Evolutionary conservation across 1,140 invertebrate species (phyloP), one percentile per base, ranked within the genome.

Genomic region (Micrasema minimum): DNA sequence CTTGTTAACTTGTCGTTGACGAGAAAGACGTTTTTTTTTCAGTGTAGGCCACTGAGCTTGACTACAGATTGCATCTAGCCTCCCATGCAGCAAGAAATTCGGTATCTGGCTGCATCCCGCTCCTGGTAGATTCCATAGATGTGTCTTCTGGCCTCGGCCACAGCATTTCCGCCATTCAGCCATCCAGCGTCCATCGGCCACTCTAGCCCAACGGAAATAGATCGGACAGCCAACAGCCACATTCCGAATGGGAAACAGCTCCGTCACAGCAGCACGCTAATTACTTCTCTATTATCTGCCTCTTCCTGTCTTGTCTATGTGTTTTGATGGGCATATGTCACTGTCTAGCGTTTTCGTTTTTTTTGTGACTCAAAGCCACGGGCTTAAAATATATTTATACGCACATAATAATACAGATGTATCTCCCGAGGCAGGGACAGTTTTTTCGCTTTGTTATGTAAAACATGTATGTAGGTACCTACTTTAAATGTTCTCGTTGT

Each of bases 241-340:
- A 59, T 59, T 59, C 55, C 55, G 55, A 59, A 59, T 59, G 55
- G 55, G 37, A 20, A 38, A 51, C 55, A 59, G 55, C 37, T 12
- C 37, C 37, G 55, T 59, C 55, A 59, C 37, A 38, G 55, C 35
- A 59, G 16, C 55, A 38, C 55, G 55, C 55, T 59, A 59, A 59
- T 59, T 59, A 43, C 55, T 59, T 31, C 55, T 59, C 55, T 59
- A 43, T 59, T 59, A 31, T 59, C 55, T 43, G 12, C 35, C 55
- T 38, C 37, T 59, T 59, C 18, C 55, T 59, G 37, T 38, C 55
- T 41, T 59, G 55, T 59, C 55, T 41, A 59, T 59, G 51, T 31
- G 37, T 59, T 59, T 59, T 59, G 55, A 59, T 59, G 37, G 55
- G 55, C 55, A 41, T 43, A 41, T 59, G 55, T 59, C 55, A 43